These are phyloP conservation scores for Drosophila quinaria DNA, from an alignment of 2,888 invertebrate species.

Conservation along the genomic window DNA sequence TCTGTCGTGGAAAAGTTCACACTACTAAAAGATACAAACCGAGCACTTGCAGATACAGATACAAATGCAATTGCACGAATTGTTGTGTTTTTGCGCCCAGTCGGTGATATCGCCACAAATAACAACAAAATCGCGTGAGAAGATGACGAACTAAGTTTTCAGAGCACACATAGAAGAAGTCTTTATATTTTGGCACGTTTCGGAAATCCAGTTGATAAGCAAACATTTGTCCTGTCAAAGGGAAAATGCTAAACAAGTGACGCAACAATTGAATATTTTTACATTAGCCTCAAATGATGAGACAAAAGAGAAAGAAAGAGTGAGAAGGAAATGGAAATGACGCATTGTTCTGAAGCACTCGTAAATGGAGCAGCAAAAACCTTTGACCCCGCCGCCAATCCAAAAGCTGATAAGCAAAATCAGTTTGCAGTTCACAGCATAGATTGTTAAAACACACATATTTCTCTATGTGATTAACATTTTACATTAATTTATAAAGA, in stretches of 20 bases:
- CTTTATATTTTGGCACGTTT: conserved; percentile 45
- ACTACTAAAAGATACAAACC: conserved; percentile 18
- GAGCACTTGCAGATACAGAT: conserved; percentile 32
- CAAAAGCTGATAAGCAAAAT: conserved; percentile 17
- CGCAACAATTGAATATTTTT: conserved; percentile 69
- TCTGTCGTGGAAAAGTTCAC: conserved; percentile 21
- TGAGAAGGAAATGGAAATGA: conserved; percentile 19
- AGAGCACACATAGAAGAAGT: conserved; percentile 1
- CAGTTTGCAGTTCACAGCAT: not conserved
- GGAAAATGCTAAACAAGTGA: conserved; percentile 57
- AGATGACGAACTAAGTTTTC: conserved; percentile 5
- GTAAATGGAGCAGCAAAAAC: conserved; percentile 9
- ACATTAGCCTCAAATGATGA: conserved; percentile 30
- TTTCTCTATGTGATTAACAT: too few species aligned
- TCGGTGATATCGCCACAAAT: conserved; percentile 48
- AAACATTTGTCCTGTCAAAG: conserved; percentile 29
- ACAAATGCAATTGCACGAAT: conserved; percentile 27
- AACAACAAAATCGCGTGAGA: conserved; percentile 51
- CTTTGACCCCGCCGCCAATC: not conserved
- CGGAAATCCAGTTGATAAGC: conserved; percentile 31
- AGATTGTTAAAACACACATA: not conserved
- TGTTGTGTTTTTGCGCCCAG: conserved; percentile 7
- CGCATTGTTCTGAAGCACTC: conserved; percentile 22
- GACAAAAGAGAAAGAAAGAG: conserved; percentile 3
- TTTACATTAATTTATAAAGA: too few species aligned